Percentiles rank a stretch among this genome's conserved stretches.
These are phyloP conservation scores for Tapera naevia DNA, from an alignment of 2,797 vertebrate species.

Conservation along the genomic window DNA sequence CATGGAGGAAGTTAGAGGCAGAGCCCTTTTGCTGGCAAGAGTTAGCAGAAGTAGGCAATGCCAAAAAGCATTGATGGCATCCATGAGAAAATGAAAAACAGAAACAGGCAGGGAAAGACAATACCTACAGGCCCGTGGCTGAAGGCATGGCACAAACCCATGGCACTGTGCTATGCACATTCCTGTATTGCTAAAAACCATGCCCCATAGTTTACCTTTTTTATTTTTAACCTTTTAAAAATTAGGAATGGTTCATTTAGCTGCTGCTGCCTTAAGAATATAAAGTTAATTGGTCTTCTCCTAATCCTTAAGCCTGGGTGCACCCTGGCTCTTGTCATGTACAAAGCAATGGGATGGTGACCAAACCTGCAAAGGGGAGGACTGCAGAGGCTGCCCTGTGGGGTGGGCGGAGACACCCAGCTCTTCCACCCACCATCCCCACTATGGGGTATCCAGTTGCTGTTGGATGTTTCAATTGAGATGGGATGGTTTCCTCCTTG, in stretches of 20 bases:
- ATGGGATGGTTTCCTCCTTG: not conserved
- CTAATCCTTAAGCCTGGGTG: not conserved
- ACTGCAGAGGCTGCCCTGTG: not conserved
- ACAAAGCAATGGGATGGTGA: not conserved
- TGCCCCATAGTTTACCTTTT: accelerated
- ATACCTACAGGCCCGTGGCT: not conserved
- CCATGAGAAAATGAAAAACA: not conserved
- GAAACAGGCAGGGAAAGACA: not conserved
- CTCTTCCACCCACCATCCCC: not conserved
- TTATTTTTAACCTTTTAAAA: not conserved
- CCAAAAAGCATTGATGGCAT: not conserved
- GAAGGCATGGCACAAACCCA: not conserved
- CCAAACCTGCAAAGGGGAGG: not conserved
- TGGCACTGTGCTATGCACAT: accelerated
- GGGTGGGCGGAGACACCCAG: not conserved
- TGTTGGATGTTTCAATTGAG: not conserved
- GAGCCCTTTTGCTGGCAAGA: accelerated
- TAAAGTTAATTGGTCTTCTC: not conserved
- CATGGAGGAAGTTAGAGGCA: not conserved
- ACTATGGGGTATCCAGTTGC: accelerated
- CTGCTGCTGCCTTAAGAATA: not conserved
- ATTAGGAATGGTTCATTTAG: not conserved
- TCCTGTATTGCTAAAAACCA: not conserved
- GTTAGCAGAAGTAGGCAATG: accelerated
- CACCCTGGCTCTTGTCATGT: accelerated